Evolutionary conservation across 2,113 vertebrate species (phyloP).

Genomic region (Cyanistes caeruleus): DNA sequence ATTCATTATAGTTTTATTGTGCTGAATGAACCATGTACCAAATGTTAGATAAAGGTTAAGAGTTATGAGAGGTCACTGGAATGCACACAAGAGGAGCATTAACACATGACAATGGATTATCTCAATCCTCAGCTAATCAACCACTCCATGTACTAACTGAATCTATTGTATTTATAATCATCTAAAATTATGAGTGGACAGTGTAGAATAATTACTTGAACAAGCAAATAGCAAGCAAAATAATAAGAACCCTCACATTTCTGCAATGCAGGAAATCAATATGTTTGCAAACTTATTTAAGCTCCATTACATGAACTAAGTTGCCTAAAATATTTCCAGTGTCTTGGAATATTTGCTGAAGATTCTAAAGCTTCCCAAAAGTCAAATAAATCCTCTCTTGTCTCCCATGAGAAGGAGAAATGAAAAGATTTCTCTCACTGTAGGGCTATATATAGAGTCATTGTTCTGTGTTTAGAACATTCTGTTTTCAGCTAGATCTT

Average conservation of each 20-base stretch:
- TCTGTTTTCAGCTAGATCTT: not conserved
- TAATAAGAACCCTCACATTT: not conserved
- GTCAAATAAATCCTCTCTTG: not conserved
- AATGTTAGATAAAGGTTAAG: not conserved
- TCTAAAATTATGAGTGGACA: not conserved
- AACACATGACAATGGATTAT: not conserved
- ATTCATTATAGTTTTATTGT: not conserved
- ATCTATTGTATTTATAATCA: not conserved
- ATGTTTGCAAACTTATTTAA: not conserved
- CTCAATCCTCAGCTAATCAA: not conserved
- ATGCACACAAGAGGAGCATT: not conserved
- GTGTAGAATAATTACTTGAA: not conserved
- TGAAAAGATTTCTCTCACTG: slow-evolving; percentile 8
- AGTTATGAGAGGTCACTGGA: not conserved
- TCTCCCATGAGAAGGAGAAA: not conserved
- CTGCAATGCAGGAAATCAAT: not conserved
- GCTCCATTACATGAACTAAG: not conserved
- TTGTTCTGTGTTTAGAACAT: slow-evolving; percentile 34
- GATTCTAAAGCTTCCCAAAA: slow-evolving; percentile 3
- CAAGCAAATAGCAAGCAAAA: not conserved
- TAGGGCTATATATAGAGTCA: not conserved
- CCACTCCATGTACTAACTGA: not conserved
- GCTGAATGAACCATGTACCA: not conserved
- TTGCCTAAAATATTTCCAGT: not conserved
- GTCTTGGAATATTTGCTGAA: slow-evolving; percentile 11